Conservation (phyloP, 2,797 vertebrate genomes). For the Tokudaia muenninki region DNA sequence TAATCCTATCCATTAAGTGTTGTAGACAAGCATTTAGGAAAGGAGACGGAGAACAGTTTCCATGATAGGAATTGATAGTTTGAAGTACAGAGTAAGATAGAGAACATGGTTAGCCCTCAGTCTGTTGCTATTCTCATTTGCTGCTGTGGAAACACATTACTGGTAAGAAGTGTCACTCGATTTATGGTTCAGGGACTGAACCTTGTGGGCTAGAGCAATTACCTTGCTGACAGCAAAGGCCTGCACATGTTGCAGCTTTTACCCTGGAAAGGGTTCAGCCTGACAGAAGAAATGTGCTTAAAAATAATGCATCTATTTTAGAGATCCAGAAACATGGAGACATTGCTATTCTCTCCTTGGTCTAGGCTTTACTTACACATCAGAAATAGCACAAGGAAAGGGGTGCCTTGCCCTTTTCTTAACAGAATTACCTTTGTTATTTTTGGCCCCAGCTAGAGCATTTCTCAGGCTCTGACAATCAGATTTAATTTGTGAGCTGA, state of each 20-base stretch:
- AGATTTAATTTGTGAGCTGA: conserved; percentile 85
- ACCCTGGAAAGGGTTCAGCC: conserved; percentile 75
- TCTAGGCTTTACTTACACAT: conserved; percentile 70
- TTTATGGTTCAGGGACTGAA: conserved; percentile 77
- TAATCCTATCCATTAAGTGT: conserved; percentile 33
- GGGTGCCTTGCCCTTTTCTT: conserved; percentile 83
- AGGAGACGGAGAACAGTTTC: conserved; percentile 59
- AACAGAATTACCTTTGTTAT: conserved; percentile 77
- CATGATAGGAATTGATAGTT: not conserved
- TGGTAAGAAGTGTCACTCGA: conserved; percentile 75
- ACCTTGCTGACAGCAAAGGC: conserved; percentile 45
- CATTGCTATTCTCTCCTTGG: conserved; percentile 70
- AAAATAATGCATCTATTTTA: conserved; percentile 83
- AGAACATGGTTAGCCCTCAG: conserved; percentile 58
- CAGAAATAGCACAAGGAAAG: conserved; percentile 80
- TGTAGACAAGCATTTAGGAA: conserved; percentile 35
- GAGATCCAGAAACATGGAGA: conserved; percentile 70
- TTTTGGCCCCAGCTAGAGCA: conserved; percentile 78
- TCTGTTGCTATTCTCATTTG: conserved; percentile 79
- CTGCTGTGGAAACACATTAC: conserved; percentile 78
- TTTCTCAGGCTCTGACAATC: conserved; percentile 82
- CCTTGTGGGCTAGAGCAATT: conserved; percentile 79
- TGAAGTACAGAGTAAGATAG: not conserved
- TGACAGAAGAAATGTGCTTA: conserved; percentile 73
- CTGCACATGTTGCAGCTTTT: conserved; percentile 59